Evolutionary conservation across 2,888 invertebrate genomes (phyloP), one percentile per base, ranked within the genome.

Genomic region (Leptinotarsa peninsularis): DNA sequence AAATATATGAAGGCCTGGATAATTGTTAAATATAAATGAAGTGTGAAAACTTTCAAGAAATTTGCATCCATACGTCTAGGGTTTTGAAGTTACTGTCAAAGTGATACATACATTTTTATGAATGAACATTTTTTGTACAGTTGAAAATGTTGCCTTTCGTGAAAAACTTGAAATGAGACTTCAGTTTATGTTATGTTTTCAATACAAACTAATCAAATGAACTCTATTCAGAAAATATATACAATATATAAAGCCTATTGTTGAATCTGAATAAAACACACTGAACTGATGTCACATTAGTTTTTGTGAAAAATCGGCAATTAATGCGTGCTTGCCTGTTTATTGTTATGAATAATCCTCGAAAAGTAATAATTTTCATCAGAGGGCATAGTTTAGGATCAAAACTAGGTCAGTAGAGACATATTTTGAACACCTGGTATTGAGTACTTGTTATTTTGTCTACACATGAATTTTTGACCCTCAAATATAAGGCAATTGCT

Each of bases 101-200:
- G 80, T 82, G 81, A 82, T 81, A 82, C 71, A 70, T 82, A 81
- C 78, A 77, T 77, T 80, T 77, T 52, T 81, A 80, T 76, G 76
- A 72, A 78, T 74, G 76, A 71, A 75, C 69, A 75, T 71, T 81
- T 75, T 80, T 80, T 80, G 78, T 80, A 81, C 76, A 74, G 49
- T 72, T 70, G 49, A 63, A 72, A 66, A 52, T 67, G 33, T 56
- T 23, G 68, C 56, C 56, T 43, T 54, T 69, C 15, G 33, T 69
- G 56, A 50, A 69, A 43, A 69, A 56, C 27, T 33, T 5, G 18
- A n/a, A 18, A 56, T 54, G 56, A 23, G 18, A 67, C 68, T 68
- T 17, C 23, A 13, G 56, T 54, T 54, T 10, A 50, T 52, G 52
- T 27, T 68, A 43, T 43, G 54, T 52, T 27, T 52, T 18, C 10